Base-by-base conservation (phyloP, 37 sponge, comb jelly and placozoan species). In the Chondrosia reniformis region DNA sequence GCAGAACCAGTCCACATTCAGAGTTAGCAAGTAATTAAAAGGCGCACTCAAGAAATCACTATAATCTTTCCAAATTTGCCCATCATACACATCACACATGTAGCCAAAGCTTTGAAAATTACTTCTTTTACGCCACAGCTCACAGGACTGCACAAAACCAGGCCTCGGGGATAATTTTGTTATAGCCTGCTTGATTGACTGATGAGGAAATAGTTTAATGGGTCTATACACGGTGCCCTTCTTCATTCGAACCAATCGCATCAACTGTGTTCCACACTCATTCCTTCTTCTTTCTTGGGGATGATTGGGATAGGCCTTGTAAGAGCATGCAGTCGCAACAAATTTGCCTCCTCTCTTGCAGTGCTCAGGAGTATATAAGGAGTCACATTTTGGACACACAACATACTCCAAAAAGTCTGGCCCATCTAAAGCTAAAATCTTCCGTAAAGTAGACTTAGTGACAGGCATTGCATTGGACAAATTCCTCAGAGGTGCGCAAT, bases 1-100 rank as follows among this genome's bases (percentile, higher is more conserved):
- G 30, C 64, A 38, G 62, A 82, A 82, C 74, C 79, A 87, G 56
- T 82, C 87, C 27, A 88, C 84, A 83, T 88, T 88, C 41, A 88
- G 46, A 9, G 46, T 75, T 56, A 83, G 25, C 37, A 79, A 33
- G 58, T 73, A 88, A 27, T 63, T 73, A 30, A 30, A 66, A 69
- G 81, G 86, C 31, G 67, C 38, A 33, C 58, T 27, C 34, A 86
- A 24, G 41, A 86, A 76, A 22, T 42, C 55, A 4, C 9, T 33
- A 52, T 52, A 82, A 13, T 76, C 55, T 73, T 74, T 54, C 84
- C 88, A 83, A 55, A 82, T 34, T 7, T 43, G 1, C 22, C 84
- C 88, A 86, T 86, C 87, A 74, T 83, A 88, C 3, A 83, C 28
- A 49, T 87, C 87, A 58, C 74, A 55, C 0, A 87, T 25, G 59